Evolutionary conservation across 64 coral and sea anemone genomes (phyloP).

Genomic region (Porites lutea): DNA sequence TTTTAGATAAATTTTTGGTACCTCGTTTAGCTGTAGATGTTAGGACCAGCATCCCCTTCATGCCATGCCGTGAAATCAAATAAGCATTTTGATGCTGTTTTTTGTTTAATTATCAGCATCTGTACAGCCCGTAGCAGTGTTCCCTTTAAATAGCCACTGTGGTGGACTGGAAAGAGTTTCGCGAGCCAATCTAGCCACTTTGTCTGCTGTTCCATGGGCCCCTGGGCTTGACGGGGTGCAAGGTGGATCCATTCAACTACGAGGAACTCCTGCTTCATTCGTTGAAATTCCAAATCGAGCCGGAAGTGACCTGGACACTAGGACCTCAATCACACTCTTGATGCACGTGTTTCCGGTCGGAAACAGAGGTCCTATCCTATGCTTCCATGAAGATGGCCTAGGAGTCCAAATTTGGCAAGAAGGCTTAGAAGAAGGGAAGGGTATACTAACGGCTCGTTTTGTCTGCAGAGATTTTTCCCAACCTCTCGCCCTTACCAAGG

Average conservation of each 20-base stretch:
- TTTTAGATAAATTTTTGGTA: too few relatives aligned
- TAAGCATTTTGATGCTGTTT: background rate
- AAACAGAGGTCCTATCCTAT: slow-evolving; percentile 65
- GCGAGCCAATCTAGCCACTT: slow-evolving; percentile 42
- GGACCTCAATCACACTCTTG: slow-evolving; percentile 66
- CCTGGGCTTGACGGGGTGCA: slow-evolving; percentile 8
- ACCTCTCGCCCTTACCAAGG: background rate
- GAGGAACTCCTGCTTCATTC: slow-evolving; percentile 57
- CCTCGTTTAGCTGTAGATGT: too few relatives aligned
- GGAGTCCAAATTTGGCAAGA: slow-evolving; percentile 86
- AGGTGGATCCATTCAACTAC: slow-evolving; percentile 25
- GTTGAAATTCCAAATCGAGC: slow-evolving; percentile 53
- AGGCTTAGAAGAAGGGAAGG: slow-evolving; percentile 56
- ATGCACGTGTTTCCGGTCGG: slow-evolving; percentile 57
- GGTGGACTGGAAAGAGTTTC: slow-evolving; percentile 47
- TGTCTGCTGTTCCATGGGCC: slow-evolving; percentile 16
- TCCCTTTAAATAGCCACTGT: slow-evolving; percentile 48
- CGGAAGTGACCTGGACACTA: slow-evolving; percentile 56
- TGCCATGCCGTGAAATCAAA: background rate
- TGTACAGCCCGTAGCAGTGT: slow-evolving; percentile 59
- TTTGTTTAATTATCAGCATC: background rate
- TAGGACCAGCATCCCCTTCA: too few relatives aligned
- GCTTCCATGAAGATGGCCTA: slow-evolving; percentile 47
- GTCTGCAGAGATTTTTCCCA: slow-evolving; percentile 22
- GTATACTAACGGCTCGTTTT: slow-evolving; percentile 52